phyloP scores from a whole-genome alignment of 2,888 invertebrate genomes.

The Standfussiana lucernea region DNA sequence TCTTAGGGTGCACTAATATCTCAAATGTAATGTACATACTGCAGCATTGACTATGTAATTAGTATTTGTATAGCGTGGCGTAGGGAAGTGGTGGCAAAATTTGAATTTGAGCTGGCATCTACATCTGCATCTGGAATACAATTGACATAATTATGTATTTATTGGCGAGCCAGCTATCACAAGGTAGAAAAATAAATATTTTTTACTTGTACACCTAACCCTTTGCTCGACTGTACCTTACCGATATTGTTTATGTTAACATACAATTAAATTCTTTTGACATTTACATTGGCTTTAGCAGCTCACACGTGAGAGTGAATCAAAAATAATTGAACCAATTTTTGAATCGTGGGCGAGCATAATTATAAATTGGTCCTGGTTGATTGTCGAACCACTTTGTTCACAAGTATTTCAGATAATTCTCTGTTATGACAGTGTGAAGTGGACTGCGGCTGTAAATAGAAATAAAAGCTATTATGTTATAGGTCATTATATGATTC shows the following conservation, averaged over 20 bases:
- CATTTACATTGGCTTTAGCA: conserved; percentile 12
- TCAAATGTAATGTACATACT: neutral
- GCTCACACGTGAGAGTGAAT: neutral
- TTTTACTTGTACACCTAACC: neutral
- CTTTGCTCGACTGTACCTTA: neutral
- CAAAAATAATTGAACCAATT: conserved; percentile 1
- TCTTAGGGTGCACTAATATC: neutral
- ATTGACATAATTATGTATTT: no score
- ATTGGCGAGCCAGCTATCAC: no score
- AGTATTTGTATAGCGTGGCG: neutral
- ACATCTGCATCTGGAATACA: no score
- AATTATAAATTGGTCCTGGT: neutral
- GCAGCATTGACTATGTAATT: neutral
- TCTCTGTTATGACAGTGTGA: neutral
- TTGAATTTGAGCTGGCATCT: neutral
- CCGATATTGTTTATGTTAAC: neutral
- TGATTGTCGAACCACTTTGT: neutral
- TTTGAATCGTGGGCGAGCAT: neutral
- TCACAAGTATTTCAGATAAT: neutral
- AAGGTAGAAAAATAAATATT: neutral
- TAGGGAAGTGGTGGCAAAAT: neutral
- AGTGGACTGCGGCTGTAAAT: neutral
- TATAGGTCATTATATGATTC: neutral
- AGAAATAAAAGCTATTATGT: conserved; percentile 1
- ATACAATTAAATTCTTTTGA: neutral